Conservation (phyloP, 2,888 invertebrate genomes). For the Conomelus anceps region DNA sequence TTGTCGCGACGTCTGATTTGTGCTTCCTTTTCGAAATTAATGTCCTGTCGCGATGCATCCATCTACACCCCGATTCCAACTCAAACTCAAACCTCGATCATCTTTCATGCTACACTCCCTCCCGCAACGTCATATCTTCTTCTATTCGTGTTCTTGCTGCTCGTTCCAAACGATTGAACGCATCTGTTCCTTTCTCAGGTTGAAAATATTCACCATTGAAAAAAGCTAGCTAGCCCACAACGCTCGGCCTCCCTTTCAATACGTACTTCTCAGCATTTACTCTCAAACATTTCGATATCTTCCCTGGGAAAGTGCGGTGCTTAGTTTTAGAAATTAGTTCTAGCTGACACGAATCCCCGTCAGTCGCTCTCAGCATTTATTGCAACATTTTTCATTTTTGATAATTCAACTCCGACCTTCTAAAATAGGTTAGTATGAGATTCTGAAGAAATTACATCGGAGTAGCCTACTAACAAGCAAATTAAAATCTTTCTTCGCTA, state of each 20-base stretch:
- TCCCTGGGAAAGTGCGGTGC: neutral
- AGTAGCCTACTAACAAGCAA: too few relatives aligned
- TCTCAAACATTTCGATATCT: neutral
- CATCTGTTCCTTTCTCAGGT: neutral
- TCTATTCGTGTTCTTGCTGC: neutral
- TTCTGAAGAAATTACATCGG: too few relatives aligned
- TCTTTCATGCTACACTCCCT: neutral
- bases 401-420: neutral
- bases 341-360: neutral
- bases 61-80: neutral
- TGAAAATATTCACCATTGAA: neutral
- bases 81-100: neutral
- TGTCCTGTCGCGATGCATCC: neutral
- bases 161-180: neutral
- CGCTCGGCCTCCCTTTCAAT: too few relatives aligned
- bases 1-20: neutral
- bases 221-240: neutral
- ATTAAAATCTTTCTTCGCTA: too few relatives aligned
- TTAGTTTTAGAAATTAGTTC: neutral
- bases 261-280: too few relatives aligned
- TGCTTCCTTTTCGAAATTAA: neutral
- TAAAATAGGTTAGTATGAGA: neutral
- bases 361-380: neutral
- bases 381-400: neutral
- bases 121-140: neutral